These are phyloP conservation scores for Danio choprae DNA, from an alignment of 2,797 vertebrate genomes.

Conservation along the genomic window DNA sequence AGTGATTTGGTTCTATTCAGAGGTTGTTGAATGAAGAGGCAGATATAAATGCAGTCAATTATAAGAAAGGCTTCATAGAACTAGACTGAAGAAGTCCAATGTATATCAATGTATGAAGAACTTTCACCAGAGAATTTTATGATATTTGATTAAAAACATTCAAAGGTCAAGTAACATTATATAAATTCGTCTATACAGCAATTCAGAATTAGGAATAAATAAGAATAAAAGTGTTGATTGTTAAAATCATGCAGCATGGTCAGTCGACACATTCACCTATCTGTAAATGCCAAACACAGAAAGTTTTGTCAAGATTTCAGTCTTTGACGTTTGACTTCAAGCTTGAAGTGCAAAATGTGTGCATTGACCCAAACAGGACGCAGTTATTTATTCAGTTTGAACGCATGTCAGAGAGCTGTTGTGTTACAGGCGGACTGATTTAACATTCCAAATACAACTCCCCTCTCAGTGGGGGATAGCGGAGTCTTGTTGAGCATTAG, in stretches of 20 bases:
- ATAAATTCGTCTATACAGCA: no score
- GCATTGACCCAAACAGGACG: slow-evolving; percentile 48
- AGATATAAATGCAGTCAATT: not conserved
- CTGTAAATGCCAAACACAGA: slow-evolving; percentile 10
- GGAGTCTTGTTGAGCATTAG: slow-evolving; percentile 61
- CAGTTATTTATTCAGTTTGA: slow-evolving; percentile 47
- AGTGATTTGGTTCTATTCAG: not conserved
- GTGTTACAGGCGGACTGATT: slow-evolving; percentile 44
- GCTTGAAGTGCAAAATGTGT: slow-evolving; percentile 34
- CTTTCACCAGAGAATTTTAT: no score
- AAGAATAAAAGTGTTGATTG: slow-evolving; percentile 12
- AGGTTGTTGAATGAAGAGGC: not conserved
- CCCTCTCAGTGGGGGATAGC: slow-evolving; percentile 41
- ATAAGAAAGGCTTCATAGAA: no score
- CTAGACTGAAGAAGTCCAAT: not conserved
- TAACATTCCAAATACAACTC: slow-evolving; percentile 56
- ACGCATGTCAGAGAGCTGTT: slow-evolving; percentile 46
- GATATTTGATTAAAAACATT: no score
- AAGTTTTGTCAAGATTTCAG: slow-evolving; percentile 14
- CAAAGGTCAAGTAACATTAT: no score
- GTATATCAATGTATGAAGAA: not conserved
- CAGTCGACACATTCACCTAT: not conserved
- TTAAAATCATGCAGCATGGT: not conserved
- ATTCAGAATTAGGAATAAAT: no score
- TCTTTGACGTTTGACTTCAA: slow-evolving; percentile 11